phyloP scores from a whole-genome alignment of 2,888 invertebrate species.

The Helleia helle region DNA sequence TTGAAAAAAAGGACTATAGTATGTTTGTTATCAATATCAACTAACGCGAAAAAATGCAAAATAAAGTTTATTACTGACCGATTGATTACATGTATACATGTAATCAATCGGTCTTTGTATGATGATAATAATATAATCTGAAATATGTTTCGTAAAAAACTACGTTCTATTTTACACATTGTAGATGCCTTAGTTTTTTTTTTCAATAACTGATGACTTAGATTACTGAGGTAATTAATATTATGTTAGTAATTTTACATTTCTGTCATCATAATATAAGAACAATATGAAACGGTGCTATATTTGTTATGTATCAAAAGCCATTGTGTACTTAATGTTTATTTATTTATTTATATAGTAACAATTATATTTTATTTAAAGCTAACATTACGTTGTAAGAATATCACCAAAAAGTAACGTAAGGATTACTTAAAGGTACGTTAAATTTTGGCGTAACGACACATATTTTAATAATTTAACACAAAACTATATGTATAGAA shows the following conservation, averaged over 20 bases:
- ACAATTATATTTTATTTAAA: neutral
- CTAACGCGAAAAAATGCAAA: too few species aligned
- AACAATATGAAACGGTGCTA: conserved; percentile 45
- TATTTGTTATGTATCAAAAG: conserved; percentile 34
- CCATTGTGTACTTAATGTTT: conserved; percentile 26
- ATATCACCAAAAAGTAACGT: neutral
- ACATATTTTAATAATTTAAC: neutral
- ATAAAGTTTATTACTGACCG: too few species aligned
- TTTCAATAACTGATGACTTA: too few species aligned
- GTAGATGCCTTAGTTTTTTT: too few species aligned
- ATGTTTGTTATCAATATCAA: too few species aligned
- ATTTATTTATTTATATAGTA: neutral
- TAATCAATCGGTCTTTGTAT: too few species aligned
- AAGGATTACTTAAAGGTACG: neutral
- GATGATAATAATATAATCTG: too few species aligned
- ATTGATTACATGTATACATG: too few species aligned
- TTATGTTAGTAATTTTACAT: neutral
- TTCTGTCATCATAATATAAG: conserved; percentile 13
- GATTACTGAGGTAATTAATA: too few species aligned
- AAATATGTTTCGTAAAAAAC: too few species aligned
- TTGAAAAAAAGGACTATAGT: too few species aligned
- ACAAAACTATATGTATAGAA: neutral
- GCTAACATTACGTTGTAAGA: neutral
- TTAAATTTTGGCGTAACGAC: neutral
- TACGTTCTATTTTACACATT: too few species aligned